Evolutionary conservation across 2,888 invertebrate species (phyloP), one percentile per base, ranked within the genome.

Genomic region (Drosophila phalerata): DNA sequence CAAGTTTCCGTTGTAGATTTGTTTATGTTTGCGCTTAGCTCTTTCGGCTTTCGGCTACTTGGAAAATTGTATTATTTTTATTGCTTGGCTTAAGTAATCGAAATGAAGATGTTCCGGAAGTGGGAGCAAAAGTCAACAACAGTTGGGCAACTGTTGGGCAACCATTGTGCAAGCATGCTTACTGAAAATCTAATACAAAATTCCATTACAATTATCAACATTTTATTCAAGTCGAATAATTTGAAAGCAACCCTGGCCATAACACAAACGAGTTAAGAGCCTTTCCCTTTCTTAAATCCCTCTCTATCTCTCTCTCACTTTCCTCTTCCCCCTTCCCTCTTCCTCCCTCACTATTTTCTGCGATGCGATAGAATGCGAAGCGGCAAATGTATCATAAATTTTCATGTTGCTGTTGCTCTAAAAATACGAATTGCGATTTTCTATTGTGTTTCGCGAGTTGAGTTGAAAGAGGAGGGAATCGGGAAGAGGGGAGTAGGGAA

Each of bases 151-250:
- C 63, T 30, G 49, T 69, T 58, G 28, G 5, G 42, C 15, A 42
- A 5, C 13, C 2, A 25, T 28, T 38, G 17, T 19, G 28, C 19
- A 13, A 45, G 10, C 30, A 40, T n/a, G 28, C 47, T 13, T 2
- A 38, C 10, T 11, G 30, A 56, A 63, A 72, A 73, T 77, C 69
- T 68, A 77, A 86, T 83, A 73, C 65, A 69, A 52, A 80, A 83
- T 84, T 88, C 81, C 81, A 85, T 83, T 83, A 75, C 77, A 84
- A 88, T 84, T 86, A 88, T 83, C 75, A 80, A 80, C 81, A 88
- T 83, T 83, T 85, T 79, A 79, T 81, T 79, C 55, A 78, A 86
- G 28, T 61, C 55, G 66, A 67, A 73, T 84, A 61, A 81, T 72
- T 76, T 68, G 53, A 77, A 79, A 71, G 76, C 69, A 56, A 62